These are phyloP conservation scores for Anthoscopus minutus DNA, from an alignment of 2,113 vertebrate genomes.

Conservation along the genomic window DNA sequence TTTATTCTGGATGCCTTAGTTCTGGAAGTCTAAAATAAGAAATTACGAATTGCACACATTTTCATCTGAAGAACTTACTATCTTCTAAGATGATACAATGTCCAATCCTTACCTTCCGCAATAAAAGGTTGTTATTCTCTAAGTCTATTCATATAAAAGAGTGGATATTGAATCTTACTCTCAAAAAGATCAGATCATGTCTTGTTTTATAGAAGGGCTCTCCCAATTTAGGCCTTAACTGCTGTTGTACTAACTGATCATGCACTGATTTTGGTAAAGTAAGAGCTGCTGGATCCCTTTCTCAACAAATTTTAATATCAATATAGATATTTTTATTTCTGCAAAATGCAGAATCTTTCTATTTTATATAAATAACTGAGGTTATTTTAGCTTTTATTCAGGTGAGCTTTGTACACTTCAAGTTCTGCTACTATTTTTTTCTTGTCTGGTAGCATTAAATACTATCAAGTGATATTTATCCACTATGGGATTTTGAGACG, in stretches of 20 bases:
- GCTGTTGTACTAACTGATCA: background rate
- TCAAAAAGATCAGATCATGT: background rate
- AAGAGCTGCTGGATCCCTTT: background rate
- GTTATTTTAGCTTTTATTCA: background rate
- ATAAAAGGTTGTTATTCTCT: background rate
- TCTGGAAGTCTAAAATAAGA: background rate
- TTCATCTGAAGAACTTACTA: background rate
- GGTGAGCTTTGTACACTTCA: background rate
- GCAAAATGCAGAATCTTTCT: background rate
- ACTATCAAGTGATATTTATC: background rate
- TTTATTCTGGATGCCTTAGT: background rate
- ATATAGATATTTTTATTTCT: background rate
- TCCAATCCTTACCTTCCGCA: background rate
- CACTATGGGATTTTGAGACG: background rate
- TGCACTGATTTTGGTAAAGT: background rate
- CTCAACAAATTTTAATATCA: background rate
- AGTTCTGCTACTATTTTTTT: background rate
- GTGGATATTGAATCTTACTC: background rate
- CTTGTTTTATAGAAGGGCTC: background rate
- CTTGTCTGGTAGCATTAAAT: background rate
- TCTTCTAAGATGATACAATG: background rate
- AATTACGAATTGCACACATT: background rate
- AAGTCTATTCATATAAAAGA: background rate
- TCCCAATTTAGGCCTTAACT: background rate
- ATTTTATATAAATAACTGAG: background rate